These are phyloP conservation scores for Acleris holmiana DNA, from an alignment of 2,888 invertebrate species.

Conservation along the genomic window DNA sequence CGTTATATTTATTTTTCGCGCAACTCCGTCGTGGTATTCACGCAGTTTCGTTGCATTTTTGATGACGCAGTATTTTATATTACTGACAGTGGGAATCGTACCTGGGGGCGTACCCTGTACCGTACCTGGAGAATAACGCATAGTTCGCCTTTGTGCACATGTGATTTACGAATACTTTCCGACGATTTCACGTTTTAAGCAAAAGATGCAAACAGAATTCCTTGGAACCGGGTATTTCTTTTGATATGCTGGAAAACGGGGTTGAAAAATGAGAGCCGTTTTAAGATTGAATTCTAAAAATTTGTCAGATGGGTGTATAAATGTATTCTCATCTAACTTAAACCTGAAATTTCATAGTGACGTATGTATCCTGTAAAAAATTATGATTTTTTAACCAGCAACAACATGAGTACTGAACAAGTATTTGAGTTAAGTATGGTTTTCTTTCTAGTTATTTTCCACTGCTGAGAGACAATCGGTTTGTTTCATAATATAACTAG, in stretches of 20 bases:
- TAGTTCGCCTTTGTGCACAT: constrained; percentile 37
- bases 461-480: no score
- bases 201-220: constrained; percentile 52
- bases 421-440: no score
- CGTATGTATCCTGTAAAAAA: no score
- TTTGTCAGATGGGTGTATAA: not conserved
- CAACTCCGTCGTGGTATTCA: constrained; percentile 54
- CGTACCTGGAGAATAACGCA: constrained; percentile 49
- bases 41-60: constrained; percentile 61
- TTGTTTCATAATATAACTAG: no score
- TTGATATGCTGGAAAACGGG: constrained; percentile 7
- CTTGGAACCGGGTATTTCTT: constrained; percentile 39
- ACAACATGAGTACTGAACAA: no score
- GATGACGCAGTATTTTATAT: constrained; percentile 61
- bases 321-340: not conserved
- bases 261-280: not conserved
- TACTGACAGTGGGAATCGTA: constrained; percentile 51
- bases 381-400: no score
- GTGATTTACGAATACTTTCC: constrained; percentile 48
- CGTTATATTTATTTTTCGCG: constrained; percentile 54
- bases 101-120: constrained; percentile 43
- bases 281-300: not conserved
- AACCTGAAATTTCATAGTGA: no score
- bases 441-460: no score
- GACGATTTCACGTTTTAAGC: constrained; percentile 40